Evolutionary conservation across 2,113 vertebrate genomes (phyloP).

Genomic region (Otus sunia): DNA sequence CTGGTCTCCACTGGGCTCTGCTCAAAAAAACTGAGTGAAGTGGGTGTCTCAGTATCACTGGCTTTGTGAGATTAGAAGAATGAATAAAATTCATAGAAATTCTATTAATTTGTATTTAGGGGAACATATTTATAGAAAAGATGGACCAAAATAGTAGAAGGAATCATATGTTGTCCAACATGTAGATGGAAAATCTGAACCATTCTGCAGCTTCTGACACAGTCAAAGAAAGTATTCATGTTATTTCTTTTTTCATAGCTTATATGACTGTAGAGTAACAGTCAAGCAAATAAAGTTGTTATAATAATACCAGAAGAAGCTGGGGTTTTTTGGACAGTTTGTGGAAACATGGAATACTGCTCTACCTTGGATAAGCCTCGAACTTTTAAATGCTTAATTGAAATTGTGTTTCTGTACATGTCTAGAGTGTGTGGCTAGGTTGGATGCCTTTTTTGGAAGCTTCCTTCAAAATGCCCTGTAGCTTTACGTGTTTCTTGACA

Average conservation of each 20-base stretch:
- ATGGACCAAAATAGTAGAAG: not conserved
- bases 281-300: not conserved
- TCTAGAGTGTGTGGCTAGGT: not conserved
- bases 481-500: not conserved
- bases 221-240: not conserved
- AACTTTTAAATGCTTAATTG: not conserved
- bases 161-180: not conserved
- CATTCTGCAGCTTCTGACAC: not conserved
- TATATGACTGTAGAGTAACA: not conserved
- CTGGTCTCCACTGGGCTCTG: not conserved
- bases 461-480: not conserved
- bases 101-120: not conserved
- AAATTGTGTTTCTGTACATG: not conserved
- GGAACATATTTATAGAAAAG: not conserved
- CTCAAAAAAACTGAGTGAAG: not conserved
- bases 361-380: not conserved
- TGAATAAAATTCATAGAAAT: not conserved
- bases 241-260: not conserved
- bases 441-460: not conserved
- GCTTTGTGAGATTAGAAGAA: not conserved
- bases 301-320: not conserved
- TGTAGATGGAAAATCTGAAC: not conserved
- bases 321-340: rapidly evolving
- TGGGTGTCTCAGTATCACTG: not conserved
- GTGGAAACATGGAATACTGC: not conserved